Percentiles rank a stretch among this genome's conserved stretches.
These are phyloP conservation scores for Saxidomus purpurata DNA, from an alignment of 1,140 invertebrate species.

Conservation along the genomic window DNA sequence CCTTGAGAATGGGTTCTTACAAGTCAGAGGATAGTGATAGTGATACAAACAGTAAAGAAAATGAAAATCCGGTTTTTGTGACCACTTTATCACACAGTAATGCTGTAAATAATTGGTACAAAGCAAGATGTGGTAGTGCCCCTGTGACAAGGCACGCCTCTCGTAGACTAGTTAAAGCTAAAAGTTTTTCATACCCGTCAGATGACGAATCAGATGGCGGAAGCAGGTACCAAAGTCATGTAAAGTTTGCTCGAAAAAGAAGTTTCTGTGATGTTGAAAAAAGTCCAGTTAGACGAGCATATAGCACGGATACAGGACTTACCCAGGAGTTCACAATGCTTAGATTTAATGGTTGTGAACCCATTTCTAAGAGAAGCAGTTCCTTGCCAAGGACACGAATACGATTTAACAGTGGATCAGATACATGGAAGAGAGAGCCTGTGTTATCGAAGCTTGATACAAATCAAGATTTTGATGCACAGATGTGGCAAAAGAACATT, in stretches of 20 bases:
- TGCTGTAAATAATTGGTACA: neutral
- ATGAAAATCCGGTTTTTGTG: neutral
- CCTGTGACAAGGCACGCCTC: neutral
- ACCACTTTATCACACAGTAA: neutral
- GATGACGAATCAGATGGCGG: conserved; percentile 69
- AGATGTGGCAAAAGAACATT: neutral
- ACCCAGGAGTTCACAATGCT: conserved; percentile 75
- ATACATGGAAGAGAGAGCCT: neutral
- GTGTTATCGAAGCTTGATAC: neutral
- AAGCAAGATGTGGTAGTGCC: conserved; percentile 18
- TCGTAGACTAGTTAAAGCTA: conserved; percentile 42
- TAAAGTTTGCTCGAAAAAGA: conserved; percentile 67
- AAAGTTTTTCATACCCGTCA: conserved; percentile 70
- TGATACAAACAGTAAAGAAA: conserved; percentile 50
- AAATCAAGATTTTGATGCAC: neutral
- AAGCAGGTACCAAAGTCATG: neutral
- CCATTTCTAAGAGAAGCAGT: conserved; percentile 73
- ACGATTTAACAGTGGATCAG: conserved; percentile 50
- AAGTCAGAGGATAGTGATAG: conserved; percentile 74
- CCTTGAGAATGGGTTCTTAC: conserved; percentile 80
- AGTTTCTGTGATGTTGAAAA: conserved; percentile 72
- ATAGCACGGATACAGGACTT: conserved; percentile 69
- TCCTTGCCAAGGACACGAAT: conserved; percentile 49
- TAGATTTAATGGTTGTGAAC: conserved; percentile 73
- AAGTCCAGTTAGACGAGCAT: conserved; percentile 57